phyloP scores from a whole-genome alignment of 2,113 vertebrate genomes.

The Engraulis encrasicolus region DNA sequence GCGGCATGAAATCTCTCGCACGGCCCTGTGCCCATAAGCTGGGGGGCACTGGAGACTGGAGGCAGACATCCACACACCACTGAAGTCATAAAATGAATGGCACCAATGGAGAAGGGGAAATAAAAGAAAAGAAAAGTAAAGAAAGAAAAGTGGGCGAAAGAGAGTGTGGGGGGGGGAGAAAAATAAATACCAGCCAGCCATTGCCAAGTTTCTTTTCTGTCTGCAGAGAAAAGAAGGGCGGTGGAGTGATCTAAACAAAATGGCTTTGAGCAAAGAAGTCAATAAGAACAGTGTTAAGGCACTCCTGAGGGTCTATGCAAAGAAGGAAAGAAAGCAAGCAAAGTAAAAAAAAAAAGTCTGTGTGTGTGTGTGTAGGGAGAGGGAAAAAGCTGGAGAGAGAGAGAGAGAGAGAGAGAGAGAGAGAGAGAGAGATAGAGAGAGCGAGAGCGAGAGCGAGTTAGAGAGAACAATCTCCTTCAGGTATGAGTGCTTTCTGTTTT shows the following conservation, averaged over 20 bases:
- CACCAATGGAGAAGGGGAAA: not conserved
- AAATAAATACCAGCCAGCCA: slow-evolving; percentile 46
- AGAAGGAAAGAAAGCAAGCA: not conserved
- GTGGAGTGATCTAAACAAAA: slow-evolving; percentile 49
- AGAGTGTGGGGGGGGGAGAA: slow-evolving; percentile 14
- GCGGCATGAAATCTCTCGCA: slow-evolving; percentile 58
- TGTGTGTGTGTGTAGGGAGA: not conserved
- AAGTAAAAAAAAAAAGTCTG: not conserved
- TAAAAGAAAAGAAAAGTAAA: slow-evolving; percentile 26
- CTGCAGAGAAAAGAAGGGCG: slow-evolving; percentile 37
- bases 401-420: not conserved
- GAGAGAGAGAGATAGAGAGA: not conserved
- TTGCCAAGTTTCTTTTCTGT: slow-evolving; percentile 46
- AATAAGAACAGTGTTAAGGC: slow-evolving; percentile 52
- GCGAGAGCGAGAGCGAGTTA: not conserved
- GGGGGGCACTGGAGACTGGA: no score
- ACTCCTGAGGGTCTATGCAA: slow-evolving; percentile 46
- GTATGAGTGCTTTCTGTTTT: not conserved
- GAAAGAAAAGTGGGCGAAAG: no score
- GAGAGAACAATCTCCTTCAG: not conserved
- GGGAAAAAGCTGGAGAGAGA: not conserved
- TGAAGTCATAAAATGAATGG: slow-evolving; percentile 49
- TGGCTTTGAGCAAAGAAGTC: slow-evolving; percentile 49
- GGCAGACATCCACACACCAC: no score
- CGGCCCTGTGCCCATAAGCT: slow-evolving; percentile 49